Conservation (phyloP, 1,140 invertebrate genomes). For the Physella acuta region DNA sequence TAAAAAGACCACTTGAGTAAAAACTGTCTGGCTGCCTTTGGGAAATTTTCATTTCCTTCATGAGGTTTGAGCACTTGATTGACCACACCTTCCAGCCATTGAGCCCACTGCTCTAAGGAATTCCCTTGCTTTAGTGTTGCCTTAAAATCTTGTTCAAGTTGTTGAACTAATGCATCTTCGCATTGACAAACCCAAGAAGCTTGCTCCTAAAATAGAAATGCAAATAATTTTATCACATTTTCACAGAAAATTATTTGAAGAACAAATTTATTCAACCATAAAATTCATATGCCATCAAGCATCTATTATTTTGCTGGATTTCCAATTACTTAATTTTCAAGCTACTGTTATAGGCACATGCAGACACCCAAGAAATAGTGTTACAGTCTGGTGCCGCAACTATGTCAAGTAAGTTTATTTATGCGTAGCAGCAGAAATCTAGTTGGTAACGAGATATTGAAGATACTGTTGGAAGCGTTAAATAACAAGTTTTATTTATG, state of each 20-base stretch:
- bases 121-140: constrained; percentile 88
- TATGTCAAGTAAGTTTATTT: no score
- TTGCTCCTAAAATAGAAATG: constrained; percentile 64
- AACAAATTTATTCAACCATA: neutral
- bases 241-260: neutral
- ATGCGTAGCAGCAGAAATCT: no score
- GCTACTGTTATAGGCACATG: no score
- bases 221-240: neutral
- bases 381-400: no score
- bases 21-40: constrained; percentile 85
- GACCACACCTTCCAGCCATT: constrained; percentile 91
- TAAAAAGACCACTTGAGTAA: constrained; percentile 99
- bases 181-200: constrained; percentile 98
- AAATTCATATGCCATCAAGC: neutral
- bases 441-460: no score
- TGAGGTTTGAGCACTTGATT: constrained; percentile 84
- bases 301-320: no score
- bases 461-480: no score
- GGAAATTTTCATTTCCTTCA: constrained; percentile 74
- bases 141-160: constrained; percentile 92
- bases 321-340: no score
- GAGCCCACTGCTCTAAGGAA: constrained; percentile 93
- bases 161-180: constrained; percentile 80
- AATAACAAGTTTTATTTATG: no score
- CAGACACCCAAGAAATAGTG: no score